Conservation (phyloP, 2,797 vertebrate species). For the Danio albolineatus region DNA sequence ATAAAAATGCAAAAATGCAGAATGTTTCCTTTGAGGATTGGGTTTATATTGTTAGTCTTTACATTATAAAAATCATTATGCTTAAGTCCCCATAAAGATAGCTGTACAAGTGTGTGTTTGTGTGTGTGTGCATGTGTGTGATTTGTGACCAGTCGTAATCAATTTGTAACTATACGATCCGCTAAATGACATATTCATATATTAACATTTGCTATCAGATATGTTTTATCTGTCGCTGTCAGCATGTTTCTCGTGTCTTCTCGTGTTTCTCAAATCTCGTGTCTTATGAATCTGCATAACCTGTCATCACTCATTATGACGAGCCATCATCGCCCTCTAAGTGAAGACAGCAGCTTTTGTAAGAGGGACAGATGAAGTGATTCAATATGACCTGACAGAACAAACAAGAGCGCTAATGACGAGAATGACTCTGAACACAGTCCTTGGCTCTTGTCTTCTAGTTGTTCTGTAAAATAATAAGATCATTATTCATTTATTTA, state of each 20-base stretch:
- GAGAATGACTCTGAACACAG: neutral
- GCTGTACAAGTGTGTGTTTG: no score
- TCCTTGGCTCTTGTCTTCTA: neutral
- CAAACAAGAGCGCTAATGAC: neutral
- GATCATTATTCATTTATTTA: no score
- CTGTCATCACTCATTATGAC: neutral
- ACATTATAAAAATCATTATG: no score
- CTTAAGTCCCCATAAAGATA: no score
- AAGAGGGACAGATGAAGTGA: neutral
- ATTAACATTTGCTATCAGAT: neutral
- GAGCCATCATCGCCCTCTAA: neutral
- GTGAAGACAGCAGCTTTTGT: neutral
- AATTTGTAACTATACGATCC: neutral
- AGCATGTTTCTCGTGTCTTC: no score
- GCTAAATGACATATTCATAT: no score
- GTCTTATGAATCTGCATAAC: neutral
- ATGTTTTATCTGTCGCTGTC: conserved; percentile 3
- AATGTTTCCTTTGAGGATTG: no score
- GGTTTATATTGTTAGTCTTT: no score
- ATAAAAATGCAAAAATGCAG: no score
- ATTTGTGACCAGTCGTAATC: neutral
- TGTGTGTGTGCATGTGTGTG: no score
- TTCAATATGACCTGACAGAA: neutral
- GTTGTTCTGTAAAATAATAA: neutral
- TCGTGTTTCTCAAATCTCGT: neutral